These are phyloP conservation scores for Montipora cactus DNA, from an alignment of 64 coral and sea anemone genomes.

Conservation along the genomic window DNA sequence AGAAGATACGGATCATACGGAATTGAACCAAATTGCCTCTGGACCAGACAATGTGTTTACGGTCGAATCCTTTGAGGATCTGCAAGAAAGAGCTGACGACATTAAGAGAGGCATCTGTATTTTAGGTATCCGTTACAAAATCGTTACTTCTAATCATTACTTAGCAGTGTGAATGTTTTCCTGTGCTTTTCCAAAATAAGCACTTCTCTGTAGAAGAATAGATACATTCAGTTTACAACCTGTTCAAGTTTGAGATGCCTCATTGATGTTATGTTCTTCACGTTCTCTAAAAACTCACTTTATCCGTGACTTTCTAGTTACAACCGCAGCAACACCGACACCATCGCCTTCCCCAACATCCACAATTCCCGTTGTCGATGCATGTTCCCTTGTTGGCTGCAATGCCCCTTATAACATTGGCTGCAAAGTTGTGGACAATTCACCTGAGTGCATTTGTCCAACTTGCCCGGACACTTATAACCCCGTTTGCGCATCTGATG, in stretches of 20 bases:
- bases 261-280: too few species aligned
- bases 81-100: neutral
- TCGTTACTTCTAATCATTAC: too few species aligned
- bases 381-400: neutral
- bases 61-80: conserved; percentile 9
- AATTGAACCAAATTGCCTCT: conserved; percentile 7
- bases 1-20: neutral
- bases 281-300: too few species aligned
- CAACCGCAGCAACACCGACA: too few species aligned
- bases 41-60: conserved; percentile 5
- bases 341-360: neutral
- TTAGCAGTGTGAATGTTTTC: too few species aligned
- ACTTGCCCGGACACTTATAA: neutral
- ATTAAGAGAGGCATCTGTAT: neutral
- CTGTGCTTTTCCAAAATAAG: too few species aligned
- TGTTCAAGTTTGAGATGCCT: too few species aligned
- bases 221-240: too few species aligned
- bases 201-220: too few species aligned
- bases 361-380: neutral
- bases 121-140: neutral
- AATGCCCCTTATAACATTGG: conserved; percentile 10
- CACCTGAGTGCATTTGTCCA: conserved; percentile 21
- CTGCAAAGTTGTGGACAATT: neutral
- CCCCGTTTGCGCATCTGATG: conserved; percentile 4
- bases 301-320: too few species aligned